Evolutionary conservation across 2,113 vertebrate genomes (phyloP).

Genomic region (Phocoena sinus): DNA sequence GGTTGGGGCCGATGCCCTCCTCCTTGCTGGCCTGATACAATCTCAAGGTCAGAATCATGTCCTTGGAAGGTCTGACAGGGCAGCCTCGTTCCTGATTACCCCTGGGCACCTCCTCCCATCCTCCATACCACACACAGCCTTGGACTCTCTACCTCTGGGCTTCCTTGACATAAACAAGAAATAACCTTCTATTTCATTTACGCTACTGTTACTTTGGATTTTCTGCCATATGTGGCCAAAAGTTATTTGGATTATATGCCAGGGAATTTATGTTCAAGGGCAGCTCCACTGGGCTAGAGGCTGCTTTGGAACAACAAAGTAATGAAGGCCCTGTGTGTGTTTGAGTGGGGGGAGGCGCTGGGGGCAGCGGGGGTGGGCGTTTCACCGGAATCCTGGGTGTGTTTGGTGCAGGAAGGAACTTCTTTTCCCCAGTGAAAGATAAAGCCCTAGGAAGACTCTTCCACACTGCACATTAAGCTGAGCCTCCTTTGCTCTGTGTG

Average conservation of each 20-base stretch:
- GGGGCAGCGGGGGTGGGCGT: accelerated
- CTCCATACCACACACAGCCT: background rate
- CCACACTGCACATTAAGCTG: background rate
- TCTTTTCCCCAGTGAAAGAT: slow-evolving; percentile 12
- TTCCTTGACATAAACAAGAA: background rate
- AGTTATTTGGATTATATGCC: background rate
- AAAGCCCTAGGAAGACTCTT: background rate
- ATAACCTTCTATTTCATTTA: background rate
- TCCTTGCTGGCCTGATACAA: background rate
- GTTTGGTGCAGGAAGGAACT: background rate
- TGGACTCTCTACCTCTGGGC: background rate
- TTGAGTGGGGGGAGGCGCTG: background rate
- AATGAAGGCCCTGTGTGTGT: background rate
- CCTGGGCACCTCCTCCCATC: background rate
- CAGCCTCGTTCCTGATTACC: background rate
- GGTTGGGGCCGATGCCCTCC: background rate
- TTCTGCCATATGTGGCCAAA: background rate
- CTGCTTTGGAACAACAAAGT: background rate
- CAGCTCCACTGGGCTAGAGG: background rate
- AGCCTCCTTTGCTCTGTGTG: background rate
- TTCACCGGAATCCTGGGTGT: background rate
- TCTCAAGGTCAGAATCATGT: background rate
- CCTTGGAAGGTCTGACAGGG: background rate
- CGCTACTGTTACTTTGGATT: background rate
- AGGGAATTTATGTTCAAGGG: background rate